phyloP scores from a whole-genome alignment of 2,888 invertebrate genomes.

The Sarcophaga caerulescens region DNA sequence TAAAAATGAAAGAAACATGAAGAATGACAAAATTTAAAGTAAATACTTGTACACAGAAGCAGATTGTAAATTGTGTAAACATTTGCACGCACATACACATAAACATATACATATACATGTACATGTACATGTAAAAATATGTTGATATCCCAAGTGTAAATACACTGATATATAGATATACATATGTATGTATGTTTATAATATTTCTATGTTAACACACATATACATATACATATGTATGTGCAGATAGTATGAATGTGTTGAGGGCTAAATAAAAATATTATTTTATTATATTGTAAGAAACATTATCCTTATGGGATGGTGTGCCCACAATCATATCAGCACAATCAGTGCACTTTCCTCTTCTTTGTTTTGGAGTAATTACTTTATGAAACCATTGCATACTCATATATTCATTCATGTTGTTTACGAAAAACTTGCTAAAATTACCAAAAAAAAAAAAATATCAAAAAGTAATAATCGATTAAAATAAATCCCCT shows the following conservation, averaged over 20 bases:
- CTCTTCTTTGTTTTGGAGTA: not conserved
- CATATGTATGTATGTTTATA: too few relatives aligned
- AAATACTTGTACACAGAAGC: slow-evolving; percentile 49
- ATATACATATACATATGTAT: not conserved
- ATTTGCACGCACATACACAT: slow-evolving; percentile 17
- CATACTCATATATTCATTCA: too few relatives aligned
- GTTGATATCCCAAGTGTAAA: not conserved
- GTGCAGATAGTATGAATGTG: slow-evolving; percentile 16
- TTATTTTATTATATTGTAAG: slow-evolving; percentile 37
- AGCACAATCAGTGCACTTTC: not conserved
- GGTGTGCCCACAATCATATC: slow-evolving; percentile 17
- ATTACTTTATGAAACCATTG: too few relatives aligned
- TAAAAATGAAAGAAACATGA: slow-evolving; percentile 20
- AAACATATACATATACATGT: not conserved
- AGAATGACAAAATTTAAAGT: slow-evolving; percentile 63
- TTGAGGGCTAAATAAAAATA: slow-evolving; percentile 62
- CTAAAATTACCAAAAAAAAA: not conserved
- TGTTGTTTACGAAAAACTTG: too few relatives aligned
- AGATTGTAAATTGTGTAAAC: slow-evolving; percentile 54
- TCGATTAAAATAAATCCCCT: slow-evolving; percentile 4
- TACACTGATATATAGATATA: not conserved
- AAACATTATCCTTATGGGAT: slow-evolving; percentile 21
- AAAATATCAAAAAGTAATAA: slow-evolving; percentile 15
- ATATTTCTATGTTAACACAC: too few relatives aligned
- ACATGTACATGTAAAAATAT: not conserved